Base-by-base conservation (phyloP, 2,888 invertebrate species). In the Xanthostigma xanthostigma region DNA sequence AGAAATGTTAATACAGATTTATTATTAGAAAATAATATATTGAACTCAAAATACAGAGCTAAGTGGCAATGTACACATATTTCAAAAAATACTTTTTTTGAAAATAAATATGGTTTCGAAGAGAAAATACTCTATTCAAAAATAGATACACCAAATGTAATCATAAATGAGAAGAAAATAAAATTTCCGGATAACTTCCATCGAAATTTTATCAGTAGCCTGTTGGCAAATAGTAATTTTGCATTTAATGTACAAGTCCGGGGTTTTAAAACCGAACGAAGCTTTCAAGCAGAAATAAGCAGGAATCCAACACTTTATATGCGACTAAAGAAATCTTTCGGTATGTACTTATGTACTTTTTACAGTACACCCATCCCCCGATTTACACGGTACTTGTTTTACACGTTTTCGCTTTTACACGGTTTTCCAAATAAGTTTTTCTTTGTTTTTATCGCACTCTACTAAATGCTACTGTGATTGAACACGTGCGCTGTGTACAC, bases 191-290 rank as follows among this genome's bases (percentile, higher is more conserved):
- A 59, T 43, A 54, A 57, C 14, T 65, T 67, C 52, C 64, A 63
- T 53, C 58, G 60, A 17, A 61, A 58, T 41, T 50, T 66, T 34
- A 53, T 61, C 2, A 50, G 60, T 34, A 59, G 61, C 41, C 53
- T 66, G 38, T 45, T 55, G 39, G 53, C 56, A 38, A 56, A 62
- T 42, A 64, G 63, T 49, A 56, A 53, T 27, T 65, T 62, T 54
- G 56, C 56, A 12, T 66, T 64, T 51, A 67, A 68, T 57, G 62
- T 77, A 14, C 81, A 82, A 63, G 71, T 77, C 13, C 74, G 90
- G 46, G 77, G 78, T 37, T 91, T 91, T 64, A 90, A 89, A 68
- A 90, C 89, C 0, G 81, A 85, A 55, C 71, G 88, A 46, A 78
- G 76, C 52, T 71, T 83, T 34, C 74, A 77, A 54, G 78, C 84